Conservation (phyloP, 2,888 invertebrate genomes). For the Idaea straminata region DNA sequence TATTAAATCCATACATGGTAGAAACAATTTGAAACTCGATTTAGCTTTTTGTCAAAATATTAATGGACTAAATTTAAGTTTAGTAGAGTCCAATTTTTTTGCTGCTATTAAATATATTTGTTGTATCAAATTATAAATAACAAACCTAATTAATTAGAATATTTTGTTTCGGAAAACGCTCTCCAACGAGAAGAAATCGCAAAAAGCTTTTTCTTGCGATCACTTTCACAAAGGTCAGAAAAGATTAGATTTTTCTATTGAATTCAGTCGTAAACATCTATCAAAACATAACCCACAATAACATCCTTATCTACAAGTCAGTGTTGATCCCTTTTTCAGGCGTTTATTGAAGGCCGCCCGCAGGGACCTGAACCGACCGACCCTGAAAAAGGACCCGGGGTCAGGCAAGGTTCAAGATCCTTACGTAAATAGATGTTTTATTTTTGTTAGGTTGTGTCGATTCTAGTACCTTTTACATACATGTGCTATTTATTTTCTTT, state of each 20-base stretch:
- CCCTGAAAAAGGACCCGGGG: slow-evolving; percentile 1
- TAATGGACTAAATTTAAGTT: too few species aligned
- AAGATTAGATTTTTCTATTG: neutral
- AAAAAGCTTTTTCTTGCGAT: too few species aligned
- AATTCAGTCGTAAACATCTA: neutral
- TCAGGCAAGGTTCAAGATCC: neutral
- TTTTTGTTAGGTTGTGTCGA: neutral
- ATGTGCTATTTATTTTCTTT: too few species aligned
- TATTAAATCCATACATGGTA: too few species aligned
- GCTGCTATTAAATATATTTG: too few species aligned
- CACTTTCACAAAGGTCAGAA: neutral
- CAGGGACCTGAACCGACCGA: neutral
- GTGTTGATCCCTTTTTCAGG: neutral
- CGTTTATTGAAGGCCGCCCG: neutral
- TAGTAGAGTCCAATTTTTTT: too few species aligned
- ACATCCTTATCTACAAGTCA: neutral
- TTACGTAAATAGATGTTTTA: slow-evolving; percentile 1
- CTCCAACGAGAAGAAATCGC: neutral
- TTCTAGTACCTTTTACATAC: neutral
- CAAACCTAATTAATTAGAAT: too few species aligned
- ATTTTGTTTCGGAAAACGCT: too few species aligned
- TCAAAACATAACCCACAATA: neutral
- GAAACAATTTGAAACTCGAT: too few species aligned
- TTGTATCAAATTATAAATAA: too few species aligned
- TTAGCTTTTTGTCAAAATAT: too few species aligned